A percentile compares a stretch with the other conserved stretches of the same genome.
Evolutionary conservation across 2,888 invertebrate species (phyloP).

Genomic region (Cheiracanthium punctorium): DNA sequence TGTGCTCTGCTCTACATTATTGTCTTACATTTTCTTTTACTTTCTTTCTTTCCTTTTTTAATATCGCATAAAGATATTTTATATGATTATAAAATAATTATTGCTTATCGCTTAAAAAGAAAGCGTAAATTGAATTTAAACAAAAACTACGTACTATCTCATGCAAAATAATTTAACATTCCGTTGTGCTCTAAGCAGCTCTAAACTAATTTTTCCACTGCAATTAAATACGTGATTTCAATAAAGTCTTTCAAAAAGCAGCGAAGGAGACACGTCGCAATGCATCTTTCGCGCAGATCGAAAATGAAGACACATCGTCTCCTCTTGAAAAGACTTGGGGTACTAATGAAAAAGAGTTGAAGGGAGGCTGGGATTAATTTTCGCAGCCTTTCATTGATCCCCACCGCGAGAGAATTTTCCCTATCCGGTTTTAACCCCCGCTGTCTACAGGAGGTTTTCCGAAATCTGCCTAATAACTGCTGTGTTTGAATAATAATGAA

Average conservation of each 20-base stretch:
- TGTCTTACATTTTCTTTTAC: too few relatives aligned
- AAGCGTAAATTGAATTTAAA: too few relatives aligned
- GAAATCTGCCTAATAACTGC: background rate
- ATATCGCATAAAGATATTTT: too few relatives aligned
- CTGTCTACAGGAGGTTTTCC: background rate
- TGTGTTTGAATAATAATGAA: background rate
- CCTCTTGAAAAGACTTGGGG: conserved; percentile 25
- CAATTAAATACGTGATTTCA: conserved; percentile 15
- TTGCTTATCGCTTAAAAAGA: too few relatives aligned
- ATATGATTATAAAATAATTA: too few relatives aligned
- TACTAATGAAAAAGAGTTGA: conserved; percentile 57
- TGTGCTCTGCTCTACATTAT: too few relatives aligned
- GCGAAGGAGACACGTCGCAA: background rate
- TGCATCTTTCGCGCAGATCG: conserved; percentile 4
- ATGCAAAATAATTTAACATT: too few relatives aligned
- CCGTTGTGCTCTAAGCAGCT: too few relatives aligned
- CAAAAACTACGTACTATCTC: too few relatives aligned
- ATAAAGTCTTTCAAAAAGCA: background rate
- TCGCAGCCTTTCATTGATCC: conserved; percentile 14
- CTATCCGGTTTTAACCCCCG: background rate
- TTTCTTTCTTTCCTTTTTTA: too few relatives aligned
- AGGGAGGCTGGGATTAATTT: conserved; percentile 45
- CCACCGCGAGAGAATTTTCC: background rate
- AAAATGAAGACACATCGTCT: conserved; percentile 48
- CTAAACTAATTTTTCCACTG: background rate